phyloP scores from a whole-genome alignment of 2,888 invertebrate genomes.

The Julus scandinavius region DNA sequence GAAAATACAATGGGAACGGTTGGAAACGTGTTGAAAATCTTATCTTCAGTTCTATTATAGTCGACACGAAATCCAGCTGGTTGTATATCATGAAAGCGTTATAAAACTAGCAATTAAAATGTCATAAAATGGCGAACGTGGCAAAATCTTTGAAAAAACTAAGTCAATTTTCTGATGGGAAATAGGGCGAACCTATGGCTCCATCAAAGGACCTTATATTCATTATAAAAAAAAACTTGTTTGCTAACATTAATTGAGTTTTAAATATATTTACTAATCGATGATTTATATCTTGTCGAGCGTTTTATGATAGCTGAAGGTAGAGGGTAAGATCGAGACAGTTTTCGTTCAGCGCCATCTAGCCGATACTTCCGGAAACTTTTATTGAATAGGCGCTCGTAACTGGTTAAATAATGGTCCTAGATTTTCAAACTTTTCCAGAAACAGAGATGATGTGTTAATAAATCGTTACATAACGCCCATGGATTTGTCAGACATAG shows the following conservation, averaged over 20 bases:
- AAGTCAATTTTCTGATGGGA: background rate
- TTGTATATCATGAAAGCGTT: background rate
- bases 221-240: background rate
- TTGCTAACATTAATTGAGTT: background rate
- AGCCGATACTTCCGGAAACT: too few species aligned
- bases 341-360: too few species aligned
- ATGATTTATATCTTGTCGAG: background rate
- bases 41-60: background rate
- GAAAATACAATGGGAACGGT: background rate
- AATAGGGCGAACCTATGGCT: background rate
- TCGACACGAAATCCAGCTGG: background rate
- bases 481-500: too few species aligned
- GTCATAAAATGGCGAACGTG: background rate
- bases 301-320: background rate
- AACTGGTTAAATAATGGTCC: too few species aligned
- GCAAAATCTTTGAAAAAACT: background rate
- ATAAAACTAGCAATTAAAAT: constrained; percentile 12
- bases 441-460: too few species aligned
- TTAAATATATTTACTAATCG: background rate
- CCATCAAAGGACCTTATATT: background rate
- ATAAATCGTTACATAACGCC: too few species aligned
- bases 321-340: background rate
- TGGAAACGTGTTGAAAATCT: background rate
- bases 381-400: too few species aligned
- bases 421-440: too few species aligned